phyloP scores from a whole-genome alignment of 2,113 vertebrate species.

The Mirza zaza region DNA sequence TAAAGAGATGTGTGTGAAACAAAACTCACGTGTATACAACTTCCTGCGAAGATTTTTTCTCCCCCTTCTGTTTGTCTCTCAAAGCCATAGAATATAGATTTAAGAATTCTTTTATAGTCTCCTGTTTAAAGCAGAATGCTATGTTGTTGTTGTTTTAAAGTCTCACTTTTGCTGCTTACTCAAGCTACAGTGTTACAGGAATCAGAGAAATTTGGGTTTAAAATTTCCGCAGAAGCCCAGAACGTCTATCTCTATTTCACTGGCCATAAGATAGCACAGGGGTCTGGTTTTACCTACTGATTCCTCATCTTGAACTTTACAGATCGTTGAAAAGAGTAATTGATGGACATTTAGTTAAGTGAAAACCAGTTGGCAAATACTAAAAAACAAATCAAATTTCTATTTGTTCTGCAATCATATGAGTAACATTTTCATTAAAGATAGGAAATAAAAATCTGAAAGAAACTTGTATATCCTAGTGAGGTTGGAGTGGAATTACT shows the following conservation, averaged over 20 bases:
- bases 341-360: neutral
- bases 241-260: neutral
- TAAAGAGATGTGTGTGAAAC: neutral
- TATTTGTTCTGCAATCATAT: neutral
- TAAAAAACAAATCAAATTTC: neutral
- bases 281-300: neutral
- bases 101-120: neutral
- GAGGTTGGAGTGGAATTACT: neutral
- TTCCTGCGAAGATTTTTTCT: neutral
- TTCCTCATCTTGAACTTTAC: neutral
- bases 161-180: neutral
- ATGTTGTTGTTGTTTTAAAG: neutral
- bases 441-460: neutral
- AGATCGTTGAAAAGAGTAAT: neutral
- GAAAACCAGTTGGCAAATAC: neutral
- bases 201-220: neutral
- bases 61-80: neutral
- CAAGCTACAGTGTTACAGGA: neutral
- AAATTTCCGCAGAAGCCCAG: neutral
- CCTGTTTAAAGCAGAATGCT: neutral
- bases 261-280: neutral
- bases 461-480: neutral
- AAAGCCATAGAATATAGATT: neutral
- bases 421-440: neutral
- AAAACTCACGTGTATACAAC: neutral